Conservation (phyloP, 2,888 invertebrate species). For the Epinotia demarniana region DNA sequence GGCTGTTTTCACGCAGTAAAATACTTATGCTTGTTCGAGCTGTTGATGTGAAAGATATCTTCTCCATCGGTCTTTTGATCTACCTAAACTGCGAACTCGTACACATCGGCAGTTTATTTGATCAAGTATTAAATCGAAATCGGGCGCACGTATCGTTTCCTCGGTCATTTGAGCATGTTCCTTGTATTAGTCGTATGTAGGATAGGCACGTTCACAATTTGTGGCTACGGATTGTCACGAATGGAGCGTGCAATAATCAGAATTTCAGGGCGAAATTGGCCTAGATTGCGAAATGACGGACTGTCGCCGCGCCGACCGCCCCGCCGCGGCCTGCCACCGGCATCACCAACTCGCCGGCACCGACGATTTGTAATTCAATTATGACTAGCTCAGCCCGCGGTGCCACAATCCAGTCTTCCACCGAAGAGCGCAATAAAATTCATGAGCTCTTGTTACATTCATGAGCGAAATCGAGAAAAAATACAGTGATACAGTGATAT, state of each 20-base stretch:
- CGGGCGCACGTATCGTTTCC: slow-evolving; percentile 25
- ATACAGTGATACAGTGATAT: slow-evolving; percentile 54
- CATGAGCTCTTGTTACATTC: slow-evolving; percentile 67
- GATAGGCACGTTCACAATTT: slow-evolving; percentile 68
- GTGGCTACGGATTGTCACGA: slow-evolving; percentile 68
- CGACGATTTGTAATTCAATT: slow-evolving; percentile 65
- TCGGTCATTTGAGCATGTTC: slow-evolving; percentile 49
- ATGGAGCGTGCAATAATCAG: slow-evolving; percentile 65
- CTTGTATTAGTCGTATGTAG: slow-evolving; percentile 58
- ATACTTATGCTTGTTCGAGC: too few relatives aligned
- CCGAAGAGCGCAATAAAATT: slow-evolving; percentile 62
- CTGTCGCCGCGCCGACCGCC: slow-evolving; percentile 45
- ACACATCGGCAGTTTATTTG: slow-evolving; percentile 23
- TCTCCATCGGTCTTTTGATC: too few relatives aligned
- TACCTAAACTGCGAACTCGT: too few relatives aligned
- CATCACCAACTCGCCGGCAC: slow-evolving; percentile 38
- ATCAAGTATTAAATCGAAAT: slow-evolving; percentile 23
- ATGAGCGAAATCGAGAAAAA: slow-evolving; percentile 62
- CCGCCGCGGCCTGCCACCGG: slow-evolving; percentile 32
- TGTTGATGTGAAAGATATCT: too few relatives aligned
- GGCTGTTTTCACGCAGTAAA: too few relatives aligned
- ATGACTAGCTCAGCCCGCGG: slow-evolving; percentile 57
- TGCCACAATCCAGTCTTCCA: slow-evolving; percentile 54
- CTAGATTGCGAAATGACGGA: slow-evolving; percentile 55
- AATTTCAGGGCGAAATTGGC: slow-evolving; percentile 61